phyloP scores from a whole-genome alignment of 2,113 vertebrate genomes.

The Egretta garzetta region DNA sequence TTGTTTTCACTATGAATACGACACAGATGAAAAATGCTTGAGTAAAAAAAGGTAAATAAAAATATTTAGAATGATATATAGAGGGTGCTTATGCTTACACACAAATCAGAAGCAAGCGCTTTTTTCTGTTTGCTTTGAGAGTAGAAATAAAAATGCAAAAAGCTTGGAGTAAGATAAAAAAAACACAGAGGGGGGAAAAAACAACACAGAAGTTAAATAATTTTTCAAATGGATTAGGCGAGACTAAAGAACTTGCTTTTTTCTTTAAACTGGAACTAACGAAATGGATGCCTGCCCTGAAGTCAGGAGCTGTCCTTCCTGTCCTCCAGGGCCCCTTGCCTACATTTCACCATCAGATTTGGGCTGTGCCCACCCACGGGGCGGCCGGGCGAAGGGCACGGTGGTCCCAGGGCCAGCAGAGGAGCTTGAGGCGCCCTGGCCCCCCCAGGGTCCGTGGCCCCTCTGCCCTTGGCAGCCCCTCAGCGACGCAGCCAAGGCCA shows the following conservation, averaged over 20 bases:
- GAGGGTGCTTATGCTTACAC: neutral
- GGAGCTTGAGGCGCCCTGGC: neutral
- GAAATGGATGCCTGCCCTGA: neutral
- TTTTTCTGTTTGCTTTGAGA: neutral
- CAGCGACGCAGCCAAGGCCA: neutral
- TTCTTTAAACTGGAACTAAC: neutral
- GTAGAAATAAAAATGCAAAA: neutral
- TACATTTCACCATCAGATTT: rapidly evolving
- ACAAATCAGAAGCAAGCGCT: neutral
- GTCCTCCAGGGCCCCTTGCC: neutral
- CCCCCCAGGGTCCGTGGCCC: rapidly evolving
- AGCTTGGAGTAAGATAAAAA: neutral
- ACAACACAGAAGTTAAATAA: neutral
- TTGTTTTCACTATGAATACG: neutral
- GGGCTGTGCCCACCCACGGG: no score
- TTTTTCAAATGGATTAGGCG: neutral
- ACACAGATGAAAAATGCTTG: neutral
- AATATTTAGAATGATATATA: neutral
- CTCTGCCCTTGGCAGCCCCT: neutral
- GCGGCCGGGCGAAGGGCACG: rapidly evolving
- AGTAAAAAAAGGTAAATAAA: neutral
- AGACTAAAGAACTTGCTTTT: neutral
- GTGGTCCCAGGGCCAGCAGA: rapidly evolving
- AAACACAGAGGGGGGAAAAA: neutral
- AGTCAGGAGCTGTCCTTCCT: neutral